Conservation (phyloP, 2,113 vertebrate genomes). For the Chloebia gouldiae region DNA sequence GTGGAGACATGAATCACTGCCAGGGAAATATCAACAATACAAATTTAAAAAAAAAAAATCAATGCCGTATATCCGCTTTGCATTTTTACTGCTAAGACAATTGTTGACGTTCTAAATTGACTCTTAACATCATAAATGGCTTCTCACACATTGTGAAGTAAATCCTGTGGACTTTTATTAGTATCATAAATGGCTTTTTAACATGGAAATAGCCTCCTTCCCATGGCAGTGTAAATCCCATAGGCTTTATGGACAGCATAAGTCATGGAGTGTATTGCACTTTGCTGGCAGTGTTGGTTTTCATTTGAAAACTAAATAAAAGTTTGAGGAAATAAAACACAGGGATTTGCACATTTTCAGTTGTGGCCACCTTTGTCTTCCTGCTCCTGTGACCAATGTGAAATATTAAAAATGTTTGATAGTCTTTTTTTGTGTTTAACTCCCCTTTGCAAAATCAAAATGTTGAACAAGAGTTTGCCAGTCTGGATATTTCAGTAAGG, state of each 20-base stretch:
- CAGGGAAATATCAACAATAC: background rate
- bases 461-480: background rate
- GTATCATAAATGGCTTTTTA: slow-evolving; percentile 67
- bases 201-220: slow-evolving; percentile 65
- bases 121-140: slow-evolving; percentile 68
- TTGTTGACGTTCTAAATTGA: slow-evolving; percentile 69
- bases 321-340: slow-evolving; percentile 10
- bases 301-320: slow-evolving; percentile 64
- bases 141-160: slow-evolving; percentile 62
- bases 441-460: background rate
- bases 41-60: background rate
- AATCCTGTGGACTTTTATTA: slow-evolving; percentile 68
- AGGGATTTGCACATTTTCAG: background rate
- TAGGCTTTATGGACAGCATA: slow-evolving; percentile 44
- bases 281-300: slow-evolving; percentile 27
- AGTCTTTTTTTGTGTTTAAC: background rate
- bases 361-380: background rate
- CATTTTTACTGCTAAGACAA: slow-evolving; percentile 68
- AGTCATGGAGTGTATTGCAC: slow-evolving; percentile 29
- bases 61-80: background rate
- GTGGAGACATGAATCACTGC: background rate
- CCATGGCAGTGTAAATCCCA: slow-evolving; percentile 31
- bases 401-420: background rate
- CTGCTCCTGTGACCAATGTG: background rate
- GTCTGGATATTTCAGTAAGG: background rate